Percentiles rank a stretch among this genome's conserved stretches.
These are phyloP conservation scores for Pongo abelii DNA, from an alignment of 2,113 vertebrate genomes.

Conservation along the genomic window DNA sequence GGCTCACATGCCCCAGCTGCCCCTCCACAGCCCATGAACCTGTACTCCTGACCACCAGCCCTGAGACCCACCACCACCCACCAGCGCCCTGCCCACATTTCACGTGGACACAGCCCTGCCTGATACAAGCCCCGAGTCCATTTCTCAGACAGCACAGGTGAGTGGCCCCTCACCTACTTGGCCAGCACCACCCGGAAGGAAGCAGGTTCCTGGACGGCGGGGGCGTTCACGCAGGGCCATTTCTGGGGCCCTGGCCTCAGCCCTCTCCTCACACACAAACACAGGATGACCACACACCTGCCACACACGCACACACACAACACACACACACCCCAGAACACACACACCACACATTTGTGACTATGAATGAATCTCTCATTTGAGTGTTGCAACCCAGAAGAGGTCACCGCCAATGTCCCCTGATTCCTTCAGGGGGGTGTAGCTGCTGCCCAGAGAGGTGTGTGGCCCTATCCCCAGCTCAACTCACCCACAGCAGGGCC, in stretches of 20 bases:
- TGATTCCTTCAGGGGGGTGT: not conserved
- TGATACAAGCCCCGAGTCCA: no score
- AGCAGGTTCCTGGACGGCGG: not conserved
- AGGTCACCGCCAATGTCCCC: not conserved
- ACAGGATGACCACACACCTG: not conserved
- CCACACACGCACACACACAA: not conserved
- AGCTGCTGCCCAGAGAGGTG: not conserved
- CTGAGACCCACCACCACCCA: fast-evolving
- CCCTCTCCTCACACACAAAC: not conserved
- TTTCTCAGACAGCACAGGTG: not conserved
- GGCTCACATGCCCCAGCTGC: no score
- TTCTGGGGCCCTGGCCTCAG: not conserved
- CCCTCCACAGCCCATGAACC: not conserved
- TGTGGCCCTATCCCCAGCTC: not conserved
- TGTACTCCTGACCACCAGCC: not conserved
- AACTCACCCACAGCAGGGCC: not conserved
- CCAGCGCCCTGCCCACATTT: fast-evolving
- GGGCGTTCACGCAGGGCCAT: not conserved
- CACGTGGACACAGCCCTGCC: not conserved
- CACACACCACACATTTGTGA: no score
- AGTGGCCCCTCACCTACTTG: fast-evolving
- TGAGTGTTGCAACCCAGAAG: not conserved
- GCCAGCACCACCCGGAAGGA: not conserved
- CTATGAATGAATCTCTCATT: no score
- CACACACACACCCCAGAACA: not conserved